Conservation (phyloP, 2,797 vertebrate species). For the Orestias chungarensis region DNA sequence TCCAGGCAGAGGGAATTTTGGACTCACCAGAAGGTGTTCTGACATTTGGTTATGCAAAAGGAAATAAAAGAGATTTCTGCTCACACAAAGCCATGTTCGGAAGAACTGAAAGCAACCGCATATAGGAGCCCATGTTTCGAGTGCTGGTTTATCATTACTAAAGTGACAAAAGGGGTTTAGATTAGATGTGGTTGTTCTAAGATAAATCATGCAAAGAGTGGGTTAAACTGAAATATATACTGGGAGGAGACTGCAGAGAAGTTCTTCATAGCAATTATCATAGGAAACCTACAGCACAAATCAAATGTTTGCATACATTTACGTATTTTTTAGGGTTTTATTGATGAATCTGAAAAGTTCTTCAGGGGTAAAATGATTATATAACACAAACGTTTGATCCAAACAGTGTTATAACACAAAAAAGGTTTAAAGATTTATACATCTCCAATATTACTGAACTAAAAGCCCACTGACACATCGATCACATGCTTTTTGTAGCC, state of each 20-base stretch:
- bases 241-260: not conserved
- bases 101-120: not conserved
- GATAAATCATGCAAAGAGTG: not conserved
- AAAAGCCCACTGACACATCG: not conserved
- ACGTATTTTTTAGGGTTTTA: not conserved
- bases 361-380: not conserved
- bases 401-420: not conserved
- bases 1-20: slow-evolving; percentile 37
- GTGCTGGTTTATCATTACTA: not conserved
- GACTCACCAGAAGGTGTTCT: slow-evolving; percentile 49
- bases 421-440: not conserved
- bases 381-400: not conserved
- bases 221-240: not conserved
- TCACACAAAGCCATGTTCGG: slow-evolving; percentile 2
- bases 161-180: not conserved
- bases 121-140: not conserved
- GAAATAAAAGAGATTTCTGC: not conserved
- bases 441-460: not conserved
- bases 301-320: not conserved
- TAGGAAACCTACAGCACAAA: not conserved
- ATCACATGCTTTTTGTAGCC: not conserved
- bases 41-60: slow-evolving; percentile 27
- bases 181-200: not conserved
- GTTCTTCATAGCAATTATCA: not conserved
- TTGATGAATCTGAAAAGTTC: not conserved